Evolutionary conservation across 2,797 vertebrate genomes (phyloP).

Genomic region (Myripristis murdjan): DNA sequence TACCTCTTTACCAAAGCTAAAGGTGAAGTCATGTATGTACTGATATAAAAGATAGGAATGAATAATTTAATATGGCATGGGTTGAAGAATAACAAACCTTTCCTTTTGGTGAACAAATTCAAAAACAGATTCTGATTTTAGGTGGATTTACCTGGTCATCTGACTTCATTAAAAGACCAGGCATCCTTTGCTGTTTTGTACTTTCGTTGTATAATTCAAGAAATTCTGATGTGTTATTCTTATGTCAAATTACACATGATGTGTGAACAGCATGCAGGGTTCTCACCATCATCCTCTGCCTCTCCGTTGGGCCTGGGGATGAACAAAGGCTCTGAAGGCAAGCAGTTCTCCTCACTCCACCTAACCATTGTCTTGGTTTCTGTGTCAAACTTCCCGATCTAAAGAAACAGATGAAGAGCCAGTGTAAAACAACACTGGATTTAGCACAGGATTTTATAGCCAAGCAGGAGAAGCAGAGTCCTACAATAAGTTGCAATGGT

Average conservation of each 20-base stretch:
- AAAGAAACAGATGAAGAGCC: conserved; percentile 1
- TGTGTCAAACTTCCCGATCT: conserved; percentile 90
- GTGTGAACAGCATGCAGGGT: not conserved
- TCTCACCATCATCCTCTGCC: conserved; percentile 93
- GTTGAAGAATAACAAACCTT: no score
- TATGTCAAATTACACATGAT: not conserved
- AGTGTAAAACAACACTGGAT: no score
- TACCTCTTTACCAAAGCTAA: no score
- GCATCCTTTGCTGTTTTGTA: not conserved
- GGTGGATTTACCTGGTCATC: not conserved
- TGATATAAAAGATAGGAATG: no score
- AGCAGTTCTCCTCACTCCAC: conserved; percentile 88
- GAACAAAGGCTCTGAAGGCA: conserved; percentile 91
- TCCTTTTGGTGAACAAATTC: not conserved
- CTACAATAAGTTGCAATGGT: not conserved
- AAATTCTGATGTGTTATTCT: not conserved
- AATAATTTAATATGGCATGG: no score
- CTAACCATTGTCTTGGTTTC: conserved; percentile 85
- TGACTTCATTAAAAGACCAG: not conserved
- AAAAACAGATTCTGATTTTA: not conserved
- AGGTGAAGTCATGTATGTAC: no score
- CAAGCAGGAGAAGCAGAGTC: not conserved
- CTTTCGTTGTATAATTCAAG: not conserved
- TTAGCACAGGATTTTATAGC: not conserved
- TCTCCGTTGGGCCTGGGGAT: conserved; percentile 87